Evolutionary conservation across 2,797 vertebrate genomes (phyloP), one percentile per base, ranked within the genome.

Genomic region (Pseudocheirus occidentalis): DNA sequence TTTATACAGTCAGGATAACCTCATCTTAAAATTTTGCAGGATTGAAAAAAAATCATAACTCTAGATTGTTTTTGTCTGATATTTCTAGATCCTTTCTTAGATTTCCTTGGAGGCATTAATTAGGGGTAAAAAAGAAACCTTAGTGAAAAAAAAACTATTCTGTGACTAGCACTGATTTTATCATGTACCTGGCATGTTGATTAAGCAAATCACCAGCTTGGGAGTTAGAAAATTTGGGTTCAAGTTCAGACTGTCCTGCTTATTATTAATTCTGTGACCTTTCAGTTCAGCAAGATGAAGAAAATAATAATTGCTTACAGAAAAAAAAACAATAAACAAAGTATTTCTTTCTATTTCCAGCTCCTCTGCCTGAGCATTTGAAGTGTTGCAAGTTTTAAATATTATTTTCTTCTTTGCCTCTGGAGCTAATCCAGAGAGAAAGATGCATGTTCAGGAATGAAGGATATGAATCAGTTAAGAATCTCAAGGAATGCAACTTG

Each of bases 11-110:
- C 0, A 1, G 93, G 93, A 97, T 95, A 95, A 95, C 94, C 92
- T 96, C 91, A 94, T 97, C 95, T 94, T 94, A 40, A 97, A 97
- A 92, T 55, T 96, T 96, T 58, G 93, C 95, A 93, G 94, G 95
- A 81, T 58, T 40, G 91, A 94, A 96, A 56, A 97, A 95, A 94
- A 97, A 57, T 98, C 93, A 89, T 94, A 95, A 92, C n/a, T 93
- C 94, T 93, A 90, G 93, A 93, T 96, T 92, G 94, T 96, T 97
- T 95, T 56, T 96, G 31, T 94, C 94, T 91, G 73, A n/a, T 94
- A 93, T 94, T 95, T 96, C 29, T 6, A 53, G 73, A 87, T 91
- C 31, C 24, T 92, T 57, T 95, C 40, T 90, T 92, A 28, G 29
- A 92, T 91, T 97, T 55, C 94, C 57, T 87, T 31, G 46, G 57